Base-by-base conservation (phyloP, 2,113 vertebrate species). In the Potamarius usumacintae region DNA sequence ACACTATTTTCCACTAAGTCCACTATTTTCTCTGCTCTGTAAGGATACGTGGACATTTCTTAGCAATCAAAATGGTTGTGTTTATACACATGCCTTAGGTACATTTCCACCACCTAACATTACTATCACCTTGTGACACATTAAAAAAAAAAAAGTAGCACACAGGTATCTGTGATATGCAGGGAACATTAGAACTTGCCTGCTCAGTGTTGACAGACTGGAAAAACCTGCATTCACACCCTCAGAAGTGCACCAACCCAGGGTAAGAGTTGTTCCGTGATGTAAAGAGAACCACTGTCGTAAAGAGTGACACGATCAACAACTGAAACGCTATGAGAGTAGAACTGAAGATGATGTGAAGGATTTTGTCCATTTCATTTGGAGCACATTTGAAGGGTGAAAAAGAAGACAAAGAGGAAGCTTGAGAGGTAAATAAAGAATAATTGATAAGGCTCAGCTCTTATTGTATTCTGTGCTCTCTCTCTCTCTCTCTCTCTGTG, bases 161-260 rank as follows among this genome's bases (percentile, higher is more conserved):
- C 27, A 14, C n/a, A 84, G 27, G n/a, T 1, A 72, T 86, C 81
- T 71, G 55, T 72, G 55, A 78, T 42, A 52, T 78, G 81, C 52
- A 69, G 77, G 60, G 52, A 55, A 42, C 48, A 34, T 4, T 20
- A 34, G 42, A 77, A 85, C 78, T 42, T 71, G 25, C 55, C 55
- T 42, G 6, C 17, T 85, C 7, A 63, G 52, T 42, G 76, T n/a
- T 27, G 78, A 72, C 85, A 60, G 53, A 62, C 89, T 83, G 76
- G 90, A 90, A 87, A 89, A 91, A 91, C 90, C 82, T 88, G 91
- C 87, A 83, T 58, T 17, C 91, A 89, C 90, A 58, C 91, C 88
- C 88, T 81, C 8, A 69, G 53, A 67, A 85, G 48, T 6, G 2
- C 14, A 52, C 74, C 50, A 76, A 69, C 83, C 57, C 87, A 78